Evolutionary conservation across 2,888 invertebrate species (phyloP).

Genomic region (Alloscopus bannaensis): DNA sequence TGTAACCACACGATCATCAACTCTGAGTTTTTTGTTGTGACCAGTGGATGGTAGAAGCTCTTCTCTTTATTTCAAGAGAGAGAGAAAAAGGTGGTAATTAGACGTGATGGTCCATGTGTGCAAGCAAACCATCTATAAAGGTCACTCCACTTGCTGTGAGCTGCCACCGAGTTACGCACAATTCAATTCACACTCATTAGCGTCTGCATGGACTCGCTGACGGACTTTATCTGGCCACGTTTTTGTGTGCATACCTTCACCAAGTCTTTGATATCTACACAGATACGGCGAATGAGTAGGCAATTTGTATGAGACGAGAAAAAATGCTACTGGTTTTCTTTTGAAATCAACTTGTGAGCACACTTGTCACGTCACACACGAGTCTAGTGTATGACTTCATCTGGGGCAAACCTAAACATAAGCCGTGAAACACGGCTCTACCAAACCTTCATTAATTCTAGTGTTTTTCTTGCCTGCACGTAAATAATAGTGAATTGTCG

Average conservation of each 20-base stretch:
- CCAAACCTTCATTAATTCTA: no score
- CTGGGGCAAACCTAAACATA: constrained; percentile 52
- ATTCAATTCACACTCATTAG: constrained; percentile 73
- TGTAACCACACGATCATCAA: neutral
- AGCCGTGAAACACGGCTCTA: constrained; percentile 81
- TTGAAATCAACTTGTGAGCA: no score
- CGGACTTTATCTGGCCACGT: constrained; percentile 11
- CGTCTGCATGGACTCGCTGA: constrained; percentile 36
- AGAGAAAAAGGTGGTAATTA: constrained; percentile 65
- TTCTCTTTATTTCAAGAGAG: constrained; percentile 13
- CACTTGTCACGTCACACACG: no score
- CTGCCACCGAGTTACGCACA: constrained; percentile 73
- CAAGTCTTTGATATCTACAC: no score
- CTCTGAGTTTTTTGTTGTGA: neutral
- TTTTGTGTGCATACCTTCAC: no score
- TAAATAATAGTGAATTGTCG: no score
- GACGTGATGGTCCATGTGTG: constrained; percentile 69
- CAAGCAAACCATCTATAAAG: constrained; percentile 66
- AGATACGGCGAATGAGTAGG: no score
- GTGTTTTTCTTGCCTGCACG: no score
- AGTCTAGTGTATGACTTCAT: no score
- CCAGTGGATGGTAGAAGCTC: no score
- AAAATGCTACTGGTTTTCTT: constrained; percentile 23
- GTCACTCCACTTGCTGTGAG: constrained; percentile 60
- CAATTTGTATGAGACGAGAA: constrained; percentile 11